Evolutionary conservation across 2,113 vertebrate species (phyloP).

Genomic region (Piprites chloris): DNA sequence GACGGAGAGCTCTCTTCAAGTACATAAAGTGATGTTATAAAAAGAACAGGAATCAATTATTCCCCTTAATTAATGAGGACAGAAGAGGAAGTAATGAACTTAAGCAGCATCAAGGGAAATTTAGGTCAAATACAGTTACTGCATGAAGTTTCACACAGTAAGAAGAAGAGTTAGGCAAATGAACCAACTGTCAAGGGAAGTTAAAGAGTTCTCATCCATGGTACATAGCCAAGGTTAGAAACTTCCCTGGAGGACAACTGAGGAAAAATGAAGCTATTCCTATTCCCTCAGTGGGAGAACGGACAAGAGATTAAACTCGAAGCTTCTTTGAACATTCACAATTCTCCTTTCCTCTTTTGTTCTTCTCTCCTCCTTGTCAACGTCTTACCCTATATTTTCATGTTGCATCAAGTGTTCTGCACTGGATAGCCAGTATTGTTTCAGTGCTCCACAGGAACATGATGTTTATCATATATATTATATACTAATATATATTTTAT

Average conservation of each 20-base stretch:
- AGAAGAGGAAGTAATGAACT: slow-evolving; percentile 52
- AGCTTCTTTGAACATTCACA: not conserved
- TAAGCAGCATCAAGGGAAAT: slow-evolving; percentile 53
- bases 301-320: not conserved
- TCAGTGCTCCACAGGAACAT: not conserved
- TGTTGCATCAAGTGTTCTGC: not conserved
- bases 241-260: not conserved
- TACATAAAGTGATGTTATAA: slow-evolving; percentile 28
- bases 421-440: not conserved
- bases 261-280: not conserved
- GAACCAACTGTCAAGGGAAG: not conserved
- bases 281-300: not conserved
- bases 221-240: slow-evolving; percentile 11
- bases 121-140: slow-evolving; percentile 52
- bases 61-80: slow-evolving; percentile 51
- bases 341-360: not conserved
- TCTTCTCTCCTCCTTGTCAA: not conserved
- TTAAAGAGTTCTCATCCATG: not conserved
- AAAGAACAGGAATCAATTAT: slow-evolving; percentile 58
- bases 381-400: not conserved
- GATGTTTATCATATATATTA: not conserved
- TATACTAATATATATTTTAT: not conserved
- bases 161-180: slow-evolving; percentile 2
- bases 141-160: not conserved
- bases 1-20: not conserved